Base-by-base conservation (phyloP, 1,140 invertebrate species). In the Acyrthosiphon pisum region DNA sequence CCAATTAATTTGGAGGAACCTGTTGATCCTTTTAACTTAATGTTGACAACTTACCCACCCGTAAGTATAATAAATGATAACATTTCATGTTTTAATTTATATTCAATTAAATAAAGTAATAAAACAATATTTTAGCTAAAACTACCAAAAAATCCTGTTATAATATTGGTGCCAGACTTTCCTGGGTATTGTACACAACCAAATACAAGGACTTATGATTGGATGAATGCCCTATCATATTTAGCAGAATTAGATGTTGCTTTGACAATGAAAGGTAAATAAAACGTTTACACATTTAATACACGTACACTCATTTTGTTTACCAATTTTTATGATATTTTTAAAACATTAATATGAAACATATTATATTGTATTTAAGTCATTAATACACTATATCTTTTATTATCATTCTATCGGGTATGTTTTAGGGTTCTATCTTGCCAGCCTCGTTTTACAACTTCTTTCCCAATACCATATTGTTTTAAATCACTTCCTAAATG, bases 111-210 rank as follows among this genome's bases (percentile, higher is more conserved):
- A 44, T 90, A 41, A 86, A 46, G 26, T 84, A 46, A 11, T 2
- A 50, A 30, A 46, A 86, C 30, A 30, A 86, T 86, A 83, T 83
- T 91, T 50, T 93, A 93, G 91, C 76, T 93, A 9, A 93, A 93
- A 93, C 44, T 93, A 53, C 91, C 91, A 18, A 93, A 84, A 93
- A 83, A 93, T 93, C 91, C 91, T 93, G 91, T 93, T 35, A 93
- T 93, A 84, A 93, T 93, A 83, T 93, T 93, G 53, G 48, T 93
- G 53, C 91, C 91, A 18, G 91, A 93, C 2, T 93, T 93, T 93
- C 91, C 91, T 93, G 91, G 91, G 26, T 93, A 93, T 93, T 83
- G 68, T 83, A 84, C 48, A 37, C 91, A 93, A 56, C 76, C 91
- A 93, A 83, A 93, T 30, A 93, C 91, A 26, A 83, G 91, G 41